Conservation (phyloP, 2,888 invertebrate genomes). For the Emesis furor region DNA sequence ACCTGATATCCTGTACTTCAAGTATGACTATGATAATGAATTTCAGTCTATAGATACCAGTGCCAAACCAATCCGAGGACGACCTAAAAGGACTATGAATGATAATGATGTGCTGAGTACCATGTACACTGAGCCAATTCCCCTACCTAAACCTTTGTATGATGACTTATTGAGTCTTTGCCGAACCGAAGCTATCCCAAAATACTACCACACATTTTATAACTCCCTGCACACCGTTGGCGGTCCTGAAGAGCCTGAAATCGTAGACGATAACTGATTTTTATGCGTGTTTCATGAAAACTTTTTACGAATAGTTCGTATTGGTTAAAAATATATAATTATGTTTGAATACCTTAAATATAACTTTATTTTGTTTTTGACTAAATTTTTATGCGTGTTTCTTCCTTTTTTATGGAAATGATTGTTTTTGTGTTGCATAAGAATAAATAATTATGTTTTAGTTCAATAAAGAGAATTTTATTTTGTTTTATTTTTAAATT, state of each 20-base stretch:
- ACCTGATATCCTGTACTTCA: conserved; percentile 6
- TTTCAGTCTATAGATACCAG: conserved; percentile 25
- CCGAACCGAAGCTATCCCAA: conserved; percentile 57
- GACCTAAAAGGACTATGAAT: conserved; percentile 43
- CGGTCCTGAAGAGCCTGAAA: conserved; percentile 17
- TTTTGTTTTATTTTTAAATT: too few relatives aligned
- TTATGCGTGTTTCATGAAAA: too few relatives aligned
- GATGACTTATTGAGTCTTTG: conserved; percentile 56
- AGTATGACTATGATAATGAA: conserved; percentile 16
- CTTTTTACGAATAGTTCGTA: too few relatives aligned
- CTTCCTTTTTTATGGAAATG: too few relatives aligned
- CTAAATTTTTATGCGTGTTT: too few relatives aligned
- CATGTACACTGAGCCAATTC: conserved; percentile 50
- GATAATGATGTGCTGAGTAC: conserved; percentile 19
- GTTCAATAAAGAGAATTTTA: too few relatives aligned
- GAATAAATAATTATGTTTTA: too few relatives aligned
- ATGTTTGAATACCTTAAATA: too few relatives aligned
- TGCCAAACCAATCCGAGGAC: conserved; percentile 47
- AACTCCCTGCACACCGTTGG: conserved; percentile 53
- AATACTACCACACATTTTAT: conserved; percentile 54
- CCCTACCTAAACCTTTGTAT: conserved; percentile 51
- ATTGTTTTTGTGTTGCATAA: too few relatives aligned
- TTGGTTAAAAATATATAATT: too few relatives aligned
- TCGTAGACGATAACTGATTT: too few relatives aligned
- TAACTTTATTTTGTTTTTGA: too few relatives aligned